Evolutionary conservation across 2,797 vertebrate genomes (phyloP).

Genomic region (Taeniopygia guttata): DNA sequence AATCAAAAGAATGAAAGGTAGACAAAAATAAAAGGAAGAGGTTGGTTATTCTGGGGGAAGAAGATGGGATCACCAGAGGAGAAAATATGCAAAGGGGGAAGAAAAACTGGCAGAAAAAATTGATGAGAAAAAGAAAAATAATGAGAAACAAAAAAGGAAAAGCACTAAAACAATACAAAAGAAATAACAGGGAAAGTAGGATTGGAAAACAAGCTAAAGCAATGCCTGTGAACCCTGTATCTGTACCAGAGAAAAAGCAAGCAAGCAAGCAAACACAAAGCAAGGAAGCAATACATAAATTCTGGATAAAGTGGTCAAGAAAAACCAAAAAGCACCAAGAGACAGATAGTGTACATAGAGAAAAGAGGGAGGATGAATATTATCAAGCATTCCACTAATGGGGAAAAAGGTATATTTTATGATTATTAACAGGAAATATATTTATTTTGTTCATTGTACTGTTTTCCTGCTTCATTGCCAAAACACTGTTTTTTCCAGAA

Average conservation of each 20-base stretch:
- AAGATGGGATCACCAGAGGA: background rate
- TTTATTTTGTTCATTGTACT: background rate
- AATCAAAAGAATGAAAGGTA: conserved; percentile 67
- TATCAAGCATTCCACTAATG: background rate
- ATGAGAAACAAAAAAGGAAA: conserved; percentile 14
- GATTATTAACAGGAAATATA: conserved; percentile 24
- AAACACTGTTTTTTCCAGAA: background rate
- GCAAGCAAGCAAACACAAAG: background rate
- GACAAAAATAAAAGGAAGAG: conserved; percentile 51
- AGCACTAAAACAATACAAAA: conserved; percentile 15
- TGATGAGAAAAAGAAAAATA: conserved; percentile 33
- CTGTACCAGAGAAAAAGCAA: background rate
- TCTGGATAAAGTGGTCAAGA: background rate
- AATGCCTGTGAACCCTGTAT: background rate
- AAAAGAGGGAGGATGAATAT: background rate
- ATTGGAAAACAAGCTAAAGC: conserved; percentile 1
- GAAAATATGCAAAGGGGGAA: conserved; percentile 4
- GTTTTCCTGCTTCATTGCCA: conserved; percentile 13
- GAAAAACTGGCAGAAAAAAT: conserved; percentile 29
- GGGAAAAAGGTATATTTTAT: background rate
- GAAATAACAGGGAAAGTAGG: background rate
- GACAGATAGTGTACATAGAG: background rate
- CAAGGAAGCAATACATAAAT: background rate
- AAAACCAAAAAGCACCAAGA: background rate
- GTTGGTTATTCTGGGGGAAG: conserved; percentile 29